These are phyloP conservation scores for Danio choprae DNA, from an alignment of 2,797 vertebrate genomes.

Conservation along the genomic window DNA sequence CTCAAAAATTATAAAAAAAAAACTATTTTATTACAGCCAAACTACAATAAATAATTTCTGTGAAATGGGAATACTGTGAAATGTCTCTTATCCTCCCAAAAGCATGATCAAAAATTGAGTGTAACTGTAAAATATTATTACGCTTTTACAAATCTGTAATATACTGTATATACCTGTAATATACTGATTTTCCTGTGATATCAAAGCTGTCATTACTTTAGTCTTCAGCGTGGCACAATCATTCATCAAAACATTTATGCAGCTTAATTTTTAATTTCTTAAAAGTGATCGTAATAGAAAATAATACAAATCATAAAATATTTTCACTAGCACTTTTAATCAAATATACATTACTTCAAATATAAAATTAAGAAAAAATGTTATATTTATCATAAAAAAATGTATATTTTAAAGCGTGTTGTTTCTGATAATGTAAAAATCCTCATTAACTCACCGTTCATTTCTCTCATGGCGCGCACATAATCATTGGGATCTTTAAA, in stretches of 20 bases:
- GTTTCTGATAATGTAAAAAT: not conserved
- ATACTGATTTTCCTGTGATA: no score
- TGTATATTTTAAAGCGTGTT: not conserved
- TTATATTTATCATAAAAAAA: not conserved
- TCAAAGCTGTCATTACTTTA: not conserved
- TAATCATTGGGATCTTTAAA: slow-evolving; percentile 96
- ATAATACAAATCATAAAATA: no score
- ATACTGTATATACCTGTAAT: no score
- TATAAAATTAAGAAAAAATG: not conserved
- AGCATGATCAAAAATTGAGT: not conserved
- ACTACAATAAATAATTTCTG: no score
- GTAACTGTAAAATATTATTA: not conserved
- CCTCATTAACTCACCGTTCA: slow-evolving; percentile 84
- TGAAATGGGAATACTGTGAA: no score
- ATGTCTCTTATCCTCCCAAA: not conserved
- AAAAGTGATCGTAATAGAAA: no score
- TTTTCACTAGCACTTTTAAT: not conserved
- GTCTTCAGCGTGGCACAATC: not conserved
- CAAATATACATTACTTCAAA: not conserved
- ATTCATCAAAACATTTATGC: not conserved
- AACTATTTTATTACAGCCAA: no score
- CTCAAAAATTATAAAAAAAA: no score
- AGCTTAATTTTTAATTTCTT: not conserved
- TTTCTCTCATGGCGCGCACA: slow-evolving; percentile 92
- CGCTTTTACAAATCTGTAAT: no score